Base-by-base conservation (phyloP, 2,113 vertebrate species). In the Passerina amoena region DNA sequence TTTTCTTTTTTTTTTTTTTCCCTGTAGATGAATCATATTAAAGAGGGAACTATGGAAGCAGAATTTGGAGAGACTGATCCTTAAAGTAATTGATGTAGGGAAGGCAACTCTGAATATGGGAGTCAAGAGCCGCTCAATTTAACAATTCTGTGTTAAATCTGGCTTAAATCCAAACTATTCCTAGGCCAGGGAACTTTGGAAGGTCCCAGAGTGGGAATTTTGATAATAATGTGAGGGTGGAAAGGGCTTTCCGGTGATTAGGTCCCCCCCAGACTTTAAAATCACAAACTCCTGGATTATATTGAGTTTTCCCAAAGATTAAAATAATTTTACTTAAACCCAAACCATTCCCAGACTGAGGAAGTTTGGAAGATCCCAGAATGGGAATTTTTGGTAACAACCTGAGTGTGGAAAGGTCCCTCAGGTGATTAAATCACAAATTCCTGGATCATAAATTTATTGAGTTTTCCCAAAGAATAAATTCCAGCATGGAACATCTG, bases 31-130 rank as follows among this genome's bases (percentile, higher is more conserved):
- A 96, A 95, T 82, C 48, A 25, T 20, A 65, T 71, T 70, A 93
- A 95, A 61, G 76, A 88, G 76, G 95, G 56, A 92, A 82, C 89
- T 54, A 61, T 76, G 51, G 38, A 69, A 71, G 71, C 5, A 1
- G 69, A 71, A 50, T 82, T 77, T 69, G 57, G 79, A 92, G 61
- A 85, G 21, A 31, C 90, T 9, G 50, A 65, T 72, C 86, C 72
- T 80, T 86, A 73, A 73, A 93, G 85, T 70, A 90, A 88, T 77
- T 80, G 92, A 81, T 66, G 68, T 10, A 56, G 50, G 42, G 70
- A 88, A 86, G 56, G 18, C 72, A 94, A 4, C 37, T 16, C 37
- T 68, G 76, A 65, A 76, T 47, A 14, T 1, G 53, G 22, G 9
- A 47, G 35, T 44, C 64, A 78, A 53, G 33, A 1, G 1, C 45